Percentiles rank a stretch among this genome's conserved stretches.
These are phyloP conservation scores for Caenorhabditis plicata DNA, from an alignment of 2,888 invertebrate species.

Conservation along the genomic window DNA sequence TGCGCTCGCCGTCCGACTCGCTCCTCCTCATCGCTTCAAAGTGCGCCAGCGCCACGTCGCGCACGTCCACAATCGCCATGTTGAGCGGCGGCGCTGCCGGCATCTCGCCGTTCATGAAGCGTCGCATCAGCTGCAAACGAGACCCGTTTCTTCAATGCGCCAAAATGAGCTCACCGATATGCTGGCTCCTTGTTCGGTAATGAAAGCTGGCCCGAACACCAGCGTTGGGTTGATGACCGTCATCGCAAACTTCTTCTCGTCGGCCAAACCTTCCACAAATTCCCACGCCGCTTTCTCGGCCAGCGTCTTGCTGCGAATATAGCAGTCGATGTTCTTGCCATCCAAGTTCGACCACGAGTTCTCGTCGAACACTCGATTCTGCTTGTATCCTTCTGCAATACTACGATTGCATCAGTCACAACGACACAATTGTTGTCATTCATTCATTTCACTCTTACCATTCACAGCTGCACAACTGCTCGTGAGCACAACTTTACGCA, in stretches of 20 bases:
- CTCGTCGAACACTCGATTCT: slow-evolving; percentile 52
- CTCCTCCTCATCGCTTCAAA: slow-evolving; percentile 68
- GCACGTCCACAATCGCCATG: slow-evolving; percentile 69
- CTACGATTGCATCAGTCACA: no score
- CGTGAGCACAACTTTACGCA: slow-evolving; percentile 70
- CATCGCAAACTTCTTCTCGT: slow-evolving; percentile 65
- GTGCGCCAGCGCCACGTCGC: slow-evolving; percentile 70
- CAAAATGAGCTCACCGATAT: slow-evolving; percentile 56
- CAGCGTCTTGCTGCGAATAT: slow-evolving; percentile 68
- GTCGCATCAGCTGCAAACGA: slow-evolving; percentile 54
- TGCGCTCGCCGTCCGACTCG: slow-evolving; percentile 68
- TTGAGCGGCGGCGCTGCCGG: slow-evolving; percentile 66
- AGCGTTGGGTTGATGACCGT: slow-evolving; percentile 70
- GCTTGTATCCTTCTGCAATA: slow-evolving; percentile 59
- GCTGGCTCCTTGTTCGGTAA: slow-evolving; percentile 61
- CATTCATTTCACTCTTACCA: slow-evolving; percentile 41
- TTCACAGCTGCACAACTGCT: slow-evolving; percentile 69
- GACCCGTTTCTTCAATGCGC: no score
- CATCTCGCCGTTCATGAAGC: slow-evolving; percentile 59
- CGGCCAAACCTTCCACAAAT: slow-evolving; percentile 63
- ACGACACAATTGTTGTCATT: neutral
- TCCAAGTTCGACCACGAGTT: slow-evolving; percentile 57
- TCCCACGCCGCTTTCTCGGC: slow-evolving; percentile 72
- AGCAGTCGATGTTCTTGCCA: slow-evolving; percentile 39
- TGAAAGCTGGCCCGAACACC: slow-evolving; percentile 69